Conservation (phyloP, 1,140 invertebrate species). For the Neodiprion lecontei region DNA sequence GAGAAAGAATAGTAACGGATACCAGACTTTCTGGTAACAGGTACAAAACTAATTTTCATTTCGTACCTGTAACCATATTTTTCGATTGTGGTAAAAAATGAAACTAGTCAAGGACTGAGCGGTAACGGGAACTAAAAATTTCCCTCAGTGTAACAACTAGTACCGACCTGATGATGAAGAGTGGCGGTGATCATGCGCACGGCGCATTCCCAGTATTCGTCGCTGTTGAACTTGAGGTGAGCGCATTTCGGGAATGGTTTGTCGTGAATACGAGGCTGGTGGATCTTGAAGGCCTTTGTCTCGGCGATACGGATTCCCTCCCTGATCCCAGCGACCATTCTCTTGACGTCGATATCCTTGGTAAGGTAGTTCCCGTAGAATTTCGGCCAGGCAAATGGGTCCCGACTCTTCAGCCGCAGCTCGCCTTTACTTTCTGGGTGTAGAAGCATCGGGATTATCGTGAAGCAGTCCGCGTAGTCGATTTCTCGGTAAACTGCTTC, state of each 20-base stretch:
- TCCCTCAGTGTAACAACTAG: conserved; percentile 14
- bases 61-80: neutral
- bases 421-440: conserved; percentile 74
- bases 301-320: conserved; percentile 58
- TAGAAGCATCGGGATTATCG: conserved; percentile 70
- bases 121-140: neutral
- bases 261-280: conserved; percentile 49
- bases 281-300: conserved; percentile 57
- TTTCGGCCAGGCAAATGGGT: conserved; percentile 74
- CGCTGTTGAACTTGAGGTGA: conserved; percentile 47
- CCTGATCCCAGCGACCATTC: conserved; percentile 63
- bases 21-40: too few relatives aligned
- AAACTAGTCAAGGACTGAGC: too few relatives aligned
- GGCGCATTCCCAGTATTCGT: conserved; percentile 65
- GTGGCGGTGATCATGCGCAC: conserved; percentile 58
- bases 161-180: conserved; percentile 66
- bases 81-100: neutral
- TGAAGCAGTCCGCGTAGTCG: conserved; percentile 63
- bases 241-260: conserved; percentile 54
- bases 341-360: conserved; percentile 59
- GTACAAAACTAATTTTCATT: too few relatives aligned
- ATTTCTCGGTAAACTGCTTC: conserved; percentile 20
- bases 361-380: conserved; percentile 75
- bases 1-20: too few relatives aligned
- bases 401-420: conserved; percentile 66